A percentile compares a stretch with the other conserved stretches of the same genome.
Evolutionary conservation across 2,797 vertebrate genomes (phyloP).

Genomic region (Naso thynnoides): DNA sequence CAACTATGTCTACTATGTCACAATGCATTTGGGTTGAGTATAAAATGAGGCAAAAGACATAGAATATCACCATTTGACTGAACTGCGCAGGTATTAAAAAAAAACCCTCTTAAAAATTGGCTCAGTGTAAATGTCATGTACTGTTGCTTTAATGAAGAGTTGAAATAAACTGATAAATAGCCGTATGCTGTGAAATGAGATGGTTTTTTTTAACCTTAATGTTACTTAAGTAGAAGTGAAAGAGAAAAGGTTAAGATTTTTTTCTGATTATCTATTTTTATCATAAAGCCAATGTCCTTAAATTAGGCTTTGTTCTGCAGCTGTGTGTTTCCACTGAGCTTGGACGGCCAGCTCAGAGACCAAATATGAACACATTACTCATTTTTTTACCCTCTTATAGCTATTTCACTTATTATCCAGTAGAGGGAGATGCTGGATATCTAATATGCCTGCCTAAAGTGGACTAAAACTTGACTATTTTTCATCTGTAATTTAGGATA

Average conservation of each 20-base stretch:
- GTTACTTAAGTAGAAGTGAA: neutral
- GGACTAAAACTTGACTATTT: neutral
- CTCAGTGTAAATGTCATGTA: neutral
- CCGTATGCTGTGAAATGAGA: neutral
- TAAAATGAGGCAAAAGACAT: neutral
- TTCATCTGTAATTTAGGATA: neutral
- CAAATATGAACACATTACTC: neutral
- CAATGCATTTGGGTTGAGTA: neutral
- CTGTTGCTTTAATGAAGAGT: too few species aligned
- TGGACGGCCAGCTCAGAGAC: neutral
- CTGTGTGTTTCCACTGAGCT: neutral
- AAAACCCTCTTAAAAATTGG: neutral
- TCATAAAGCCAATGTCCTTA: neutral
- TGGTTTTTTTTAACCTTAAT: neutral
- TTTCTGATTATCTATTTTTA: neutral
- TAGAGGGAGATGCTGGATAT: conserved; percentile 68
- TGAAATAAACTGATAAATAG: neutral
- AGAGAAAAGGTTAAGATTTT: neutral
- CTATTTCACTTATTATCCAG: conserved; percentile 46
- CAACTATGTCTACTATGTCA: too few species aligned
- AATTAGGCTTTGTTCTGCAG: neutral
- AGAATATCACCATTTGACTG: neutral
- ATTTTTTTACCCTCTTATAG: neutral
- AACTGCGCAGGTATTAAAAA: neutral
- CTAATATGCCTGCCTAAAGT: neutral